Evolutionary conservation across 1,140 invertebrate species (phyloP).

Genomic region (Pararge aegeria): DNA sequence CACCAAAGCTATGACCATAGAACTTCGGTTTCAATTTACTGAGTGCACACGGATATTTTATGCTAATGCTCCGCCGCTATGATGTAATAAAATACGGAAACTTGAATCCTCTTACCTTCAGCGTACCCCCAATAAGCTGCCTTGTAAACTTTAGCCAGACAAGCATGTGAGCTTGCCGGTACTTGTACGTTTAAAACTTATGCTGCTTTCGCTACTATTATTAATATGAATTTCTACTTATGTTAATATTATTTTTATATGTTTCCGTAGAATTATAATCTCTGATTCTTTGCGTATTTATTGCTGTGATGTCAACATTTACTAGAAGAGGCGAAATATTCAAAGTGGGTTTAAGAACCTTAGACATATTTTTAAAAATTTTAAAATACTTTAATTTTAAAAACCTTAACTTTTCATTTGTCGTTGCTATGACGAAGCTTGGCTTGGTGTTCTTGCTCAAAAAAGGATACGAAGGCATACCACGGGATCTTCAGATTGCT

Average conservation of each 20-base stretch:
- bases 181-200: slow-evolving; percentile 5
- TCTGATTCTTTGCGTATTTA: too few species aligned
- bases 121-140: background rate
- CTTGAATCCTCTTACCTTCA: slow-evolving; percentile 15
- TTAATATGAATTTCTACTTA: background rate
- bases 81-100: slow-evolving; percentile 28
- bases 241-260: background rate
- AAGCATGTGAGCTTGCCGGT: slow-evolving; percentile 3
- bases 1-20: slow-evolving; percentile 17
- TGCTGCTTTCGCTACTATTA: background rate
- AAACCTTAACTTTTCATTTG: too few species aligned
- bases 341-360: too few species aligned
- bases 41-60: slow-evolving; percentile 55
- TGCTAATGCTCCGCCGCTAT: slow-evolving; percentile 44
- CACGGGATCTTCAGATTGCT: too few species aligned
- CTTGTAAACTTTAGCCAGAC: slow-evolving; percentile 12
- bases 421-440: too few species aligned
- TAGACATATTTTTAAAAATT: too few species aligned
- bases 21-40: slow-evolving; percentile 39
- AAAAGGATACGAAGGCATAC: too few species aligned
- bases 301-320: too few species aligned
- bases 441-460: too few species aligned
- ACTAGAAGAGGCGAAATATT: too few species aligned
- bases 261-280: background rate
- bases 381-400: too few species aligned